phyloP scores from a whole-genome alignment of 2,888 invertebrate genomes.

The Pachydiplax longipennis region DNA sequence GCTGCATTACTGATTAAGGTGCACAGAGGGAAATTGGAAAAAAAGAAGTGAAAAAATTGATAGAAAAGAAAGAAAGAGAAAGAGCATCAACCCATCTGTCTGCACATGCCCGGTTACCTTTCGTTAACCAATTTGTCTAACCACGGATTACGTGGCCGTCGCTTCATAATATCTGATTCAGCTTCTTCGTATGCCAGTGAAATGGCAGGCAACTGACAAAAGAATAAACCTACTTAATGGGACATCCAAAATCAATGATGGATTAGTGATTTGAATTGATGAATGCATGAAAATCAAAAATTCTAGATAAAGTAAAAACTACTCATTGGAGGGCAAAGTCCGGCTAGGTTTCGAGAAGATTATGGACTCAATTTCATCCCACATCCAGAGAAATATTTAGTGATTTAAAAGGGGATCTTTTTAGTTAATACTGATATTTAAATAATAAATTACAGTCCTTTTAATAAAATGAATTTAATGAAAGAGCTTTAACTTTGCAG shows the following conservation, averaged over 20 bases:
- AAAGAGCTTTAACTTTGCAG: no score
- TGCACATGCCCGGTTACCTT: constrained; percentile 68
- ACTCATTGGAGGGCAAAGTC: not conserved
- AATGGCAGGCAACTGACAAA: constrained; percentile 83
- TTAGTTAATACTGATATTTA: not conserved
- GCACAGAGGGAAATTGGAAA: constrained; percentile 24
- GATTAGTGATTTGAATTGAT: not conserved
- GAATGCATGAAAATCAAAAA: not conserved
- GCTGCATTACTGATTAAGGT: constrained; percentile 39
- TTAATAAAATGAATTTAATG: no score
- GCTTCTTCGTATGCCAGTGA: constrained; percentile 91
- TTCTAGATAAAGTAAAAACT: not conserved
- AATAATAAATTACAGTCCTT: no score
- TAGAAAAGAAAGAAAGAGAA: not conserved
- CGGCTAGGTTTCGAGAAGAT: not conserved
- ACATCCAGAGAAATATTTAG: not conserved
- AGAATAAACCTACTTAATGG: constrained; percentile 7
- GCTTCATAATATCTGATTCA: constrained; percentile 94
- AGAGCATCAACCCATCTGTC: constrained; percentile 38
- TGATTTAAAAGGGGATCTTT: not conserved
- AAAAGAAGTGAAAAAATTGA: not conserved
- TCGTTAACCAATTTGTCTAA: constrained; percentile 93
- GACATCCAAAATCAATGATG: not conserved
- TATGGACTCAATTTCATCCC: not conserved
- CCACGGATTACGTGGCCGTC: constrained; percentile 86